phyloP scores from a whole-genome alignment of 2,797 vertebrate species.

The Dipus sagitta region DNA sequence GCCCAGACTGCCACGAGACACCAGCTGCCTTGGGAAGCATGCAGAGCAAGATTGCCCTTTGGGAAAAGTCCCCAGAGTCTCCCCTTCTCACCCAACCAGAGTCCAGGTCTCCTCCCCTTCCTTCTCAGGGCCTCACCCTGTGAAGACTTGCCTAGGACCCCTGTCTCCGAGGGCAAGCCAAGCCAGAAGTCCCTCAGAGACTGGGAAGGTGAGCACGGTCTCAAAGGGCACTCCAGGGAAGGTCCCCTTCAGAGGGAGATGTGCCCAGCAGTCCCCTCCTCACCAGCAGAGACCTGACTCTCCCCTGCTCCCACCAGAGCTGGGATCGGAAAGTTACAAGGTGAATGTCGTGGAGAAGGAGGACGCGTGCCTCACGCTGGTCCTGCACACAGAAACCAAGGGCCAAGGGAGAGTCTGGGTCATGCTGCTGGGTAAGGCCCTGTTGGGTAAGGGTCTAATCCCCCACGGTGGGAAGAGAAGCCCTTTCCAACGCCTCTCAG shows the following conservation, averaged over 20 bases:
- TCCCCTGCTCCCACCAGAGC: not conserved
- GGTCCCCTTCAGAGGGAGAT: not conserved
- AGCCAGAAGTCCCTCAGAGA: not conserved
- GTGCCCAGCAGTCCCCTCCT: no score
- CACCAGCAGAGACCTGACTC: not conserved
- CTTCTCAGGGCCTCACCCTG: not conserved
- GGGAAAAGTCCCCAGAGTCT: not conserved
- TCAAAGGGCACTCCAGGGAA: not conserved
- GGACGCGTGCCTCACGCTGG: not conserved
- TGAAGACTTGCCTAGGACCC: not conserved
- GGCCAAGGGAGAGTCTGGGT: not conserved
- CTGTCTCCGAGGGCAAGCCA: not conserved
- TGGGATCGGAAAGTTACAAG: not conserved
- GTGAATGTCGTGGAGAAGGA: no score
- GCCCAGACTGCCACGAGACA: not conserved
- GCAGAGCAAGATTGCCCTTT: not conserved
- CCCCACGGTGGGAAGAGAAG: not conserved
- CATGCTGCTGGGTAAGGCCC: no score
- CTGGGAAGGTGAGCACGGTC: not conserved
- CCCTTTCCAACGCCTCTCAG: not conserved
- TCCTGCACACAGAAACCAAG: not conserved
- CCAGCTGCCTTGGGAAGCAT: not conserved
- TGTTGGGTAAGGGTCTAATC: not conserved
- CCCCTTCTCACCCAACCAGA: not conserved
- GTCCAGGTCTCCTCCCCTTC: not conserved